These are phyloP conservation scores for Temnopleurus reevesii DNA, from an alignment of 53 echinoderm and acorn worm genomes.

Conservation along the genomic window DNA sequence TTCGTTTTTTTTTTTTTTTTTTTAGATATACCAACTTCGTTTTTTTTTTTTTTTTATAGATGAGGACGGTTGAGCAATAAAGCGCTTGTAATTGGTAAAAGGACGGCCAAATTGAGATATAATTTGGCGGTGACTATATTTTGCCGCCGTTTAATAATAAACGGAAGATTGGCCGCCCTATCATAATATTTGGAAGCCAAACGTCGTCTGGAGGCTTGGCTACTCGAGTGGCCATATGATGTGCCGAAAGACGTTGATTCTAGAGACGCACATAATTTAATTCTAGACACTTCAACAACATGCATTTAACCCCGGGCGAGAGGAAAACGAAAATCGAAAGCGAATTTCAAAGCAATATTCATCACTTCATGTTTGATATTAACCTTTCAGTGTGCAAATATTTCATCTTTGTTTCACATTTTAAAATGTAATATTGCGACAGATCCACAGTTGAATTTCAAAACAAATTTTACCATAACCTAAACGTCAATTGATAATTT, in stretches of 20 bases:
- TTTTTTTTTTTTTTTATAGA: too few species aligned
- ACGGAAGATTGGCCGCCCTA: not conserved
- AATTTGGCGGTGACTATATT: constrained; percentile 14
- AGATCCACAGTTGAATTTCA: too few species aligned
- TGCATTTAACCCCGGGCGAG: not conserved
- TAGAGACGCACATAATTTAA: not conserved
- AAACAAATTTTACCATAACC: too few species aligned
- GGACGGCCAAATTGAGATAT: constrained; percentile 24
- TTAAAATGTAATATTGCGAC: too few species aligned
- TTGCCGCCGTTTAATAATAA: constrained; percentile 5
- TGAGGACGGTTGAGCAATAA: not conserved
- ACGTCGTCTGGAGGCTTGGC: not conserved
- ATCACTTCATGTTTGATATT: not conserved
- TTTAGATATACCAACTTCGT: too few species aligned
- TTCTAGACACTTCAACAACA: not conserved
- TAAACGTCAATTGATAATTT: too few species aligned
- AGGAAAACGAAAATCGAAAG: not conserved
- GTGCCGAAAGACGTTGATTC: not conserved
- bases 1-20: too few species aligned
- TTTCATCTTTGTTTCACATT: too few species aligned
- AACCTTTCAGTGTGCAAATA: too few species aligned
- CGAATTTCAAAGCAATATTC: not conserved
- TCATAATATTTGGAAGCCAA: constrained; percentile 28
- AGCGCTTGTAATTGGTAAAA: not conserved
- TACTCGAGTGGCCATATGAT: not conserved